Conservation (phyloP, 2,888 invertebrate genomes). For the Orchesellides sinensis region DNA sequence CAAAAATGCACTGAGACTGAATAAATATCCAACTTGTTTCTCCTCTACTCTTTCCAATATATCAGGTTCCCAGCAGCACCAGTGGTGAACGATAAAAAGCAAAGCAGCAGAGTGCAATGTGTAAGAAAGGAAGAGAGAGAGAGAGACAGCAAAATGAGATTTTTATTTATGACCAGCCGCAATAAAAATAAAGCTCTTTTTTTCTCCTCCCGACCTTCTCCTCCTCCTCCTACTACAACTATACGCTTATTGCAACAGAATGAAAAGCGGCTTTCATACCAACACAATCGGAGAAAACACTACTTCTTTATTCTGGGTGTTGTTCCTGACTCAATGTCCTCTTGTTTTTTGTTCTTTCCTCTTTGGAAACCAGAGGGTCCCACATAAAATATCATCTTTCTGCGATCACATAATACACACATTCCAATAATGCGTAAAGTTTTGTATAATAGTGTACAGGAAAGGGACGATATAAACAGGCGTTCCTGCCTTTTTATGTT, state of each 20-base stretch:
- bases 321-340: constrained; percentile 1
- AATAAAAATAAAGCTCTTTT: constrained; percentile 65
- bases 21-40: background rate
- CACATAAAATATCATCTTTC: background rate
- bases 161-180: constrained; percentile 70
- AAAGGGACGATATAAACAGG: constrained; percentile 7
- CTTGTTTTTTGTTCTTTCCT: constrained; percentile 19
- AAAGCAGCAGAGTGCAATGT: constrained; percentile 13
- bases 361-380: background rate
- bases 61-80: background rate
- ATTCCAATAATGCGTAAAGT: constrained; percentile 21
- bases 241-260: constrained; percentile 6
- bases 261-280: constrained; percentile 2
- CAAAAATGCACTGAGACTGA: background rate
- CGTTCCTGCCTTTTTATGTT: background rate
- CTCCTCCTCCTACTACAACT: too few species aligned
- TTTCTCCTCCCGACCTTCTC: background rate
- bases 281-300: background rate
- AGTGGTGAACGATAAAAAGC: background rate
- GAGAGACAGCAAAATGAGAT: constrained; percentile 67
- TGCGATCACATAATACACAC: constrained; percentile 7
- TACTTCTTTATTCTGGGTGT: background rate
- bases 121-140: background rate
- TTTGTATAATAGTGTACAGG: background rate
- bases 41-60: background rate